phyloP scores from a whole-genome alignment of 2,113 vertebrate genomes.

The Ibidorhyncha struthersii region DNA sequence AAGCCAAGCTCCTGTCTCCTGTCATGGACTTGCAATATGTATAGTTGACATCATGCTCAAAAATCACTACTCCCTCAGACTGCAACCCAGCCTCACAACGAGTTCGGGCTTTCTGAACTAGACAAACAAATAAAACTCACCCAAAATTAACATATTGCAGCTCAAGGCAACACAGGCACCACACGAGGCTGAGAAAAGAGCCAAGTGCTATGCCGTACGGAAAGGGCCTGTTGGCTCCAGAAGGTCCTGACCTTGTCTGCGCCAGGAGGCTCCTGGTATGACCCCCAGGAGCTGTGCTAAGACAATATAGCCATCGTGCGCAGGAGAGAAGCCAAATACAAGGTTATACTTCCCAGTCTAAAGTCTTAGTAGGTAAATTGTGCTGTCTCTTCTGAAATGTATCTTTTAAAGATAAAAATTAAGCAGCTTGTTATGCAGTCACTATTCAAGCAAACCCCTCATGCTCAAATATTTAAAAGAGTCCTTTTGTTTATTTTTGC shows the following conservation, averaged over 20 bases:
- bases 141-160: not conserved
- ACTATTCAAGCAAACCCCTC: conserved; percentile 15
- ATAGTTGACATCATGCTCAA: not conserved
- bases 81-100: accelerated
- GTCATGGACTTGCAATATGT: accelerated
- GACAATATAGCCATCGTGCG: accelerated
- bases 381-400: not conserved
- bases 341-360: not conserved
- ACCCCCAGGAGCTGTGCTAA: not conserved
- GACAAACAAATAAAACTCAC: not conserved
- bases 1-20: not conserved
- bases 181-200: not conserved
- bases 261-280: not conserved
- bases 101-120: not conserved
- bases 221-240: not conserved
- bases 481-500: conserved; percentile 56
- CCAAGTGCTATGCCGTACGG: not conserved
- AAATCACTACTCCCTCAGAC: not conserved
- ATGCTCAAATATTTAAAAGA: conserved; percentile 47
- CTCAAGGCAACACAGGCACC: not conserved
- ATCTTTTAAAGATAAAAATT: conserved; percentile 33
- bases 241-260: not conserved
- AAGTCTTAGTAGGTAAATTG: not conserved
- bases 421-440: conserved; percentile 3
- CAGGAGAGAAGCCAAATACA: not conserved